A percentile compares a stretch with the other conserved stretches of the same genome.
phyloP scores from a whole-genome alignment of 2,113 vertebrate genomes.

The Terrapene triunguis region DNA sequence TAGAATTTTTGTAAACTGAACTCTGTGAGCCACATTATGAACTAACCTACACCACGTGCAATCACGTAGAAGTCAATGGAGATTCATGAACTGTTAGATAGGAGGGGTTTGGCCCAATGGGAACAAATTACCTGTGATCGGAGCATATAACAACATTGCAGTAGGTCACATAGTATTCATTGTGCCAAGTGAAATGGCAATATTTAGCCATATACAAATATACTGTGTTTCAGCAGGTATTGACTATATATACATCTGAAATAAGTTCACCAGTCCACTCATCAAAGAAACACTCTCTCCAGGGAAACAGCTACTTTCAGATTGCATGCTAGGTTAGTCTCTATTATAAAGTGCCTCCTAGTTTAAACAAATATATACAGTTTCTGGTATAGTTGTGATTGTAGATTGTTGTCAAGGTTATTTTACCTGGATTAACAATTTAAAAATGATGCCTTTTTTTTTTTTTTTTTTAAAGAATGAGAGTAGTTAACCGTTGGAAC shows the following conservation, averaged over 20 bases:
- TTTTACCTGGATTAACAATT: not conserved
- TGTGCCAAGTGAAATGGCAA: not conserved
- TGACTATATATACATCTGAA: not conserved
- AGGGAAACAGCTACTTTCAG: not conserved
- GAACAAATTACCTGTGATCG: not conserved
- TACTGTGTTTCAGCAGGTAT: not conserved
- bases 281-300: not conserved
- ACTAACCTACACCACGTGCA: not conserved
- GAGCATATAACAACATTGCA: not conserved
- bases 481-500: not conserved
- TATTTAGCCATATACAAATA: not conserved
- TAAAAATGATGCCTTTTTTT: not conserved
- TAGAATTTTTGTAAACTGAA: not conserved
- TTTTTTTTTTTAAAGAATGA: not conserved
- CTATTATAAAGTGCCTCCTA: not conserved
- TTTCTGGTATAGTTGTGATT: not conserved
- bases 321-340: not conserved
- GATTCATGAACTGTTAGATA: not conserved
- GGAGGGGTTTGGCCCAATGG: not conserved
- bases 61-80: not conserved
- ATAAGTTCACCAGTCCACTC: not conserved
- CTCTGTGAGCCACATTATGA: not conserved
- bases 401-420: not conserved
- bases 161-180: not conserved
- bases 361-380: not conserved